phyloP scores from a whole-genome alignment of 2,113 vertebrate species.

The Sisor rabdophorus region DNA sequence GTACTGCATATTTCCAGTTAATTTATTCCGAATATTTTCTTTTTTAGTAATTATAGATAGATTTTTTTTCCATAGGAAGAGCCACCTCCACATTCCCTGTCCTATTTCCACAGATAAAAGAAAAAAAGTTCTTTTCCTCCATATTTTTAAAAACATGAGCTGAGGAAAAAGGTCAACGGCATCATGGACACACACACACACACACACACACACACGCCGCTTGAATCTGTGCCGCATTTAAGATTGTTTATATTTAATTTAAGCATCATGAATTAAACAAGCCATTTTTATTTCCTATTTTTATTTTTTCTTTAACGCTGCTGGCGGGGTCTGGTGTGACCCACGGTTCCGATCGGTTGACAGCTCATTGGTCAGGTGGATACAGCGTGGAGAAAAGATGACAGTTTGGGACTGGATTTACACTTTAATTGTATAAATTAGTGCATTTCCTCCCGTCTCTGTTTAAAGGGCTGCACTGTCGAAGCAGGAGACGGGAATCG shows the following conservation, averaged over 20 bases:
- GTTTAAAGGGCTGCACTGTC: no score
- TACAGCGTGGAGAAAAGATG: neutral
- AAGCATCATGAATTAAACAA: conserved; percentile 42
- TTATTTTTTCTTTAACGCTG: no score
- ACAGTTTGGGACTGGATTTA: conserved; percentile 29
- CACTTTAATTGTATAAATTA: conserved; percentile 44
- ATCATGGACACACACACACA: no score
- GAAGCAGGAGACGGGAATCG: no score
- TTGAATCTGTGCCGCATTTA: conserved; percentile 4
- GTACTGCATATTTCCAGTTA: neutral
- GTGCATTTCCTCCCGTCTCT: conserved; percentile 30
- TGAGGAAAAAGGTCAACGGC: neutral
- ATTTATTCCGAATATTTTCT: neutral
- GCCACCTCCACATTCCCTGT: neutral
- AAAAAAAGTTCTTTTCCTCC: neutral
- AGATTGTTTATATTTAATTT: conserved; percentile 43
- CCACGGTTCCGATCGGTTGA: neutral
- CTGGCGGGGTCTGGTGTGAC: neutral
- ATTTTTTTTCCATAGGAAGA: neutral
- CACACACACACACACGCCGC: no score
- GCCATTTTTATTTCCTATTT: conserved; percentile 11
- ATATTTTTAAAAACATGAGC: neutral
- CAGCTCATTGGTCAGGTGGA: neutral
- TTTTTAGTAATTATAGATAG: neutral
- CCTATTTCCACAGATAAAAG: neutral